These are phyloP conservation scores for Mythimna impura DNA, from an alignment of 2,888 invertebrate species.

Conservation along the genomic window DNA sequence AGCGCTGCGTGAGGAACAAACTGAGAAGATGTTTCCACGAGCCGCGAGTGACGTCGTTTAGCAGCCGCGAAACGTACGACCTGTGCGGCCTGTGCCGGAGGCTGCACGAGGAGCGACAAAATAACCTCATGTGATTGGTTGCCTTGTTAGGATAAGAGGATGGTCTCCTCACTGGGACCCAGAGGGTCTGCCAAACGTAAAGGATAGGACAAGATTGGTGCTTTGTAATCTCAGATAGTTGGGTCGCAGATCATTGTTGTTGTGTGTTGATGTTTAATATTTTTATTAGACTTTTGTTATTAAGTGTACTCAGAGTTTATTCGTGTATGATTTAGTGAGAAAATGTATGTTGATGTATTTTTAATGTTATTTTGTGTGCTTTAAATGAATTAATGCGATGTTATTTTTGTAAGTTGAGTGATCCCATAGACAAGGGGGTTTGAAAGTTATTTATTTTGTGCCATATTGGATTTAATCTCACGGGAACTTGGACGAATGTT, in stretches of 20 bases:
- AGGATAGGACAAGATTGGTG: slow-evolving; percentile 49
- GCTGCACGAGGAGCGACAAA: slow-evolving; percentile 32
- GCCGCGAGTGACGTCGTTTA: slow-evolving; percentile 72
- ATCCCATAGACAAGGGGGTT: background rate
- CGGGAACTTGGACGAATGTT: background rate
- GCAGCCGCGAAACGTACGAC: slow-evolving; percentile 61
- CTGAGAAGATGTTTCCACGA: slow-evolving; percentile 69
- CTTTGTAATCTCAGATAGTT: slow-evolving; percentile 31
- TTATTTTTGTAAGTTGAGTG: slow-evolving; percentile 13
- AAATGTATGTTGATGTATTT: slow-evolving; percentile 20
- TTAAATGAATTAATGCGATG: slow-evolving; percentile 21
- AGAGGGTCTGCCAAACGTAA: slow-evolving; percentile 41
- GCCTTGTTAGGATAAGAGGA: slow-evolving; percentile 54
- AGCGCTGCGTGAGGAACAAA: slow-evolving; percentile 71
- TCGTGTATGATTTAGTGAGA: slow-evolving; percentile 9
- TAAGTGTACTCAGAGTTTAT: slow-evolving; percentile 40
- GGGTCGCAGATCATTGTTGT: slow-evolving; percentile 36
- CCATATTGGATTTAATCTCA: slow-evolving; percentile 18
- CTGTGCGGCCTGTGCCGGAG: slow-evolving; percentile 68
- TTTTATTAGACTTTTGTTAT: slow-evolving; percentile 36
- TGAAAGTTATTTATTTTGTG: slow-evolving; percentile 31
- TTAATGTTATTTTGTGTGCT: slow-evolving; percentile 28
- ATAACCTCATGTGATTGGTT: slow-evolving; percentile 17
- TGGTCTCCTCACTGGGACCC: slow-evolving; percentile 25
- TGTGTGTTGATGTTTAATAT: slow-evolving; percentile 40